Percentiles rank a stretch among this genome's conserved stretches.
phyloP scores from a whole-genome alignment of 1,140 invertebrate genomes.

The Heliconius himera region DNA sequence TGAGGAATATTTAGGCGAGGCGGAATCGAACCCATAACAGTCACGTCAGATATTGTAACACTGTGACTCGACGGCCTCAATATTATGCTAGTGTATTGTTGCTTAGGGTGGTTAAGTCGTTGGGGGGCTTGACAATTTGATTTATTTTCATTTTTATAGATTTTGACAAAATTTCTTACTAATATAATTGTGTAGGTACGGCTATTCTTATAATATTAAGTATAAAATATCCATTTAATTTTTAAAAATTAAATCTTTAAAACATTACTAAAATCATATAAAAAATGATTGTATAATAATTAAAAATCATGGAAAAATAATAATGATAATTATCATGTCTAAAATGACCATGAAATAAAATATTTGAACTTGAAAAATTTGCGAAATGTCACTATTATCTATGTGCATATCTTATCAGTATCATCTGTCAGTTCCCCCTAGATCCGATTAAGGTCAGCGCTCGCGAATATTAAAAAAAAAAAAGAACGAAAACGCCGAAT shows the following conservation, averaged over 20 bases:
- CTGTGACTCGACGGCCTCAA: background rate
- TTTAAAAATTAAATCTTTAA: too few relatives aligned
- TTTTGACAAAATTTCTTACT: too few relatives aligned
- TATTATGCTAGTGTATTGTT: slow-evolving; percentile 16
- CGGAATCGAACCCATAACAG: too few relatives aligned
- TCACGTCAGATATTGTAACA: too few relatives aligned
- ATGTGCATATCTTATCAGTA: slow-evolving; percentile 25
- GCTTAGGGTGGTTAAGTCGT: background rate
- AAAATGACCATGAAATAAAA: background rate
- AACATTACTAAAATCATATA: too few relatives aligned
- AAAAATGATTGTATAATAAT: too few relatives aligned
- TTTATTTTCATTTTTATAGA: too few relatives aligned
- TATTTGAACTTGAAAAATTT: background rate
- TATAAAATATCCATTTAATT: too few relatives aligned
- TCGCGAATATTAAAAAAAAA: slow-evolving; percentile 40
- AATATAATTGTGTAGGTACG: too few relatives aligned
- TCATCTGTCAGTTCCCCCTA: slow-evolving; percentile 36
- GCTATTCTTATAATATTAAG: too few relatives aligned
- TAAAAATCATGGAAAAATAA: background rate
- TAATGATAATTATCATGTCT: background rate
- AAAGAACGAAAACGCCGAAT: slow-evolving; percentile 27
- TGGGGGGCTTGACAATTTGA: background rate
- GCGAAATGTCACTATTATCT: background rate
- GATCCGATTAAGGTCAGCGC: slow-evolving; percentile 46
- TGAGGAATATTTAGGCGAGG: too few relatives aligned